Percentiles rank a stretch among this genome's conserved stretches.
These are phyloP conservation scores for Paedocypris sp. DNA, from an alignment of 2,113 vertebrate genomes.

Conservation along the genomic window DNA sequence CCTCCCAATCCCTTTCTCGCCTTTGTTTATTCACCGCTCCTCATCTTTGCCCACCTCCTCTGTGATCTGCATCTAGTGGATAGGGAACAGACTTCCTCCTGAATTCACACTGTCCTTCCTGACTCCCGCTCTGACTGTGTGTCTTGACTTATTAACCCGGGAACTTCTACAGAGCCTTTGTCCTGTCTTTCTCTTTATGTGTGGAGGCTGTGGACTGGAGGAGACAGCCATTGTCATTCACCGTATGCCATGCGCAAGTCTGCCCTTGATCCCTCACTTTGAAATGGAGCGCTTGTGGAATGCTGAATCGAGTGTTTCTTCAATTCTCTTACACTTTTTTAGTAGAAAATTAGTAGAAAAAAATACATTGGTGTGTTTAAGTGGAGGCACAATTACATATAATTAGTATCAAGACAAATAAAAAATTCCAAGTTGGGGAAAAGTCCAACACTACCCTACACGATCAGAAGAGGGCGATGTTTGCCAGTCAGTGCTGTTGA, in stretches of 20 bases:
- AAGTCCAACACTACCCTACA: too few species aligned
- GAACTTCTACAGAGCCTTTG: constrained; percentile 51
- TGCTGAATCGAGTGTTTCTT: not conserved
- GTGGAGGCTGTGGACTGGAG: constrained; percentile 45
- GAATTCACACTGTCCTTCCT: constrained; percentile 43
- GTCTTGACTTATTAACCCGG: constrained; percentile 41
- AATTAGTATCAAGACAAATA: too few species aligned
- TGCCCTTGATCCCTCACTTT: constrained; percentile 63
- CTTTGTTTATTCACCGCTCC: constrained; percentile 9
- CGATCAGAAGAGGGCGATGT: constrained; percentile 56
- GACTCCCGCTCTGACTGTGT: constrained; percentile 34
- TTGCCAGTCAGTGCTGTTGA: constrained; percentile 25
- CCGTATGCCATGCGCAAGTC: constrained; percentile 58
- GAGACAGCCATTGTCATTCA: constrained; percentile 63
- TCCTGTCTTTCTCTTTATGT: constrained; percentile 25
- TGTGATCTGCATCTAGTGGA: constrained; percentile 38
- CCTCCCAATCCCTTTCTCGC: constrained; percentile 3
- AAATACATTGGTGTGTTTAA: too few species aligned
- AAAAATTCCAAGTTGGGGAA: too few species aligned
- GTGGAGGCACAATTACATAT: too few species aligned
- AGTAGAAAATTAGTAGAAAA: not conserved
- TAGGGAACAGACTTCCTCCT: constrained; percentile 50
- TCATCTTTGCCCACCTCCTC: constrained; percentile 23
- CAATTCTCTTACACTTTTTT: not conserved
- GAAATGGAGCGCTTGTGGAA: constrained; percentile 50